These are phyloP conservation scores for Drosophila nr. fundita DNA, from an alignment of 2,888 invertebrate genomes.

Conservation along the genomic window DNA sequence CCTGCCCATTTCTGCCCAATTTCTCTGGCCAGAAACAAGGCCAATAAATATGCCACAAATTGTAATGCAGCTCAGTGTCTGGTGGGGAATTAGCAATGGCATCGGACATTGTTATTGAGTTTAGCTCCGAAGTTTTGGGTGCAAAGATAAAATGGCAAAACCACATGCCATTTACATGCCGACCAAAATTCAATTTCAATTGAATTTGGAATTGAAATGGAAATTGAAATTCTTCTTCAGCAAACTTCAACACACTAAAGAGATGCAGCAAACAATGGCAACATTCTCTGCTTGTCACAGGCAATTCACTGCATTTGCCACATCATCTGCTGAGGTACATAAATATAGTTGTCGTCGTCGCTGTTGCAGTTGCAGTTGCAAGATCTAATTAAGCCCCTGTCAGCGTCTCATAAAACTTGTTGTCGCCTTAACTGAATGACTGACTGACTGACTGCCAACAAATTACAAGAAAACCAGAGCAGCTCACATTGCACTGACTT, in stretches of 20 bases:
- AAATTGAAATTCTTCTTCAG: constrained; percentile 74
- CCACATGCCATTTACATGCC: constrained; percentile 70
- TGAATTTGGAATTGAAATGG: constrained; percentile 62
- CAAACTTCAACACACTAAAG: constrained; percentile 35
- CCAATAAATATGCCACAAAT: constrained; percentile 80
- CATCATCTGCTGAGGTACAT: constrained; percentile 38
- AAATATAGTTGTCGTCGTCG: constrained; percentile 26
- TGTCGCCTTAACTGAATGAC: constrained; percentile 21
- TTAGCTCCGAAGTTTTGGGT: constrained; percentile 45
- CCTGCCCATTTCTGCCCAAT: not conserved
- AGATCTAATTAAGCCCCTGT: constrained; percentile 71
- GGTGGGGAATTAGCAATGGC: constrained; percentile 55
- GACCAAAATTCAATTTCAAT: constrained; percentile 77
- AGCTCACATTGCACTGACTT: constrained; percentile 50
- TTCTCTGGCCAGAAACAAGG: constrained; percentile 74
- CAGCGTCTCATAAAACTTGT: constrained; percentile 66
- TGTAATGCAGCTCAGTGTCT: constrained; percentile 73
- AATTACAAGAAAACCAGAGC: constrained; percentile 54
- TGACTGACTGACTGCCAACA: constrained; percentile 56
- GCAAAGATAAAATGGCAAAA: constrained; percentile 61
- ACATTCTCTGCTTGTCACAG: constrained; percentile 22
- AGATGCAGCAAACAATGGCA: constrained; percentile 10
- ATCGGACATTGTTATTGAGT: constrained; percentile 67
- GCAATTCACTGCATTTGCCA: constrained; percentile 30
- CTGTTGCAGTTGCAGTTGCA: constrained; percentile 23